Percentiles rank a stretch among this genome's conserved stretches.
Conservation (phyloP, 2,797 vertebrate species). For the Helarctos malayanus region DNA sequence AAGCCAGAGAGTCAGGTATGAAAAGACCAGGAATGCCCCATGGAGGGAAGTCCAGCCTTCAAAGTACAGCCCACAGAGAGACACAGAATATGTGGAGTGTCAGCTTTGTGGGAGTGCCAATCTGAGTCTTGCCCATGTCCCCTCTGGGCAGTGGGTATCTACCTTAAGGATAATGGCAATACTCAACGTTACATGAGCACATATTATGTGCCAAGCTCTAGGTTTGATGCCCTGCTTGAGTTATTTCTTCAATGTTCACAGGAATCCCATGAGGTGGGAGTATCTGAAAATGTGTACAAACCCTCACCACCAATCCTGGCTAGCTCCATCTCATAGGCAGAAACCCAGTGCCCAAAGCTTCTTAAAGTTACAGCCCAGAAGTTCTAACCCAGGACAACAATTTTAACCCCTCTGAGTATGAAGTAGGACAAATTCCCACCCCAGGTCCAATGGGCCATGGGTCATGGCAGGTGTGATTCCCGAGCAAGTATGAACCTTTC, state of each 20-base stretch:
- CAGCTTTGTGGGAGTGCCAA: not conserved
- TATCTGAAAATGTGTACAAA: not conserved
- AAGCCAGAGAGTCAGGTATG: not conserved
- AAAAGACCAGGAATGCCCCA: not conserved
- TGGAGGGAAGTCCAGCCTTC: not conserved
- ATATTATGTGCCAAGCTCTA: not conserved
- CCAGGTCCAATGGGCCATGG: too few species aligned
- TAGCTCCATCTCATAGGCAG: not conserved
- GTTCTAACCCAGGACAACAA: not conserved
- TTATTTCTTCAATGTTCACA: not conserved
- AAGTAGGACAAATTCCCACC: not conserved
- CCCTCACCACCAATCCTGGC: not conserved
- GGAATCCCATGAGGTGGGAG: not conserved
- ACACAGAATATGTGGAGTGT: not conserved
- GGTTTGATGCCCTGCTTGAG: not conserved
- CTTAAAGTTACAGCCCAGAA: not conserved
- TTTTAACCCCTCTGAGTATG: not conserved
- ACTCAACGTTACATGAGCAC: not conserved
- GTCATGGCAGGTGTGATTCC: not conserved
- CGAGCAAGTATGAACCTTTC: not conserved
- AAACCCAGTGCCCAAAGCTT: not conserved
- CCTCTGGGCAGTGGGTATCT: not conserved
- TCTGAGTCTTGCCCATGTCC: not conserved
- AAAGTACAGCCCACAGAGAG: too few species aligned
- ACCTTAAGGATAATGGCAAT: not conserved